phyloP scores from a whole-genome alignment of 2,797 vertebrate species.

The Melanotaenia parkinsoni region DNA sequence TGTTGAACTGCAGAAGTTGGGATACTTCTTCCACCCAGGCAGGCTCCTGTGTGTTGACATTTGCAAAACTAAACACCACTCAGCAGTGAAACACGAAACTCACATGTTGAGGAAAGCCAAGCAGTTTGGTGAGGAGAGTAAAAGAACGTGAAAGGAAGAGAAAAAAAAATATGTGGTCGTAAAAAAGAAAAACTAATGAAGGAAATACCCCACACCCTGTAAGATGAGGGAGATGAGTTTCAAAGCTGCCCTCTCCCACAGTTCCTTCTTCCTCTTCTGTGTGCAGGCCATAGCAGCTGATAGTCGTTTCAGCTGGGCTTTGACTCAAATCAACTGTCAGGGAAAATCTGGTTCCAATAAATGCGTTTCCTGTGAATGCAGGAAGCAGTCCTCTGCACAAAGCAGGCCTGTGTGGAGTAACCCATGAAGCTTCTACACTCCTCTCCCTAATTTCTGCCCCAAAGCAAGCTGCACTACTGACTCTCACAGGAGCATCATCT shows the following conservation, averaged over 20 bases:
- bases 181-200: slow-evolving; percentile 64
- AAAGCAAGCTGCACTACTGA: slow-evolving; percentile 31
- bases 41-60: slow-evolving; percentile 74
- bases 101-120: slow-evolving; percentile 31
- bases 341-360: slow-evolving; percentile 90
- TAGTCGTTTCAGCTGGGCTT: slow-evolving; percentile 71
- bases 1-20: slow-evolving; percentile 27
- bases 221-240: slow-evolving; percentile 76
- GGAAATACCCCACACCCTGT: slow-evolving; percentile 63
- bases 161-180: slow-evolving; percentile 55
- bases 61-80: slow-evolving; percentile 74
- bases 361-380: slow-evolving; percentile 85
- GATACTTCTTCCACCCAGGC: slow-evolving; percentile 56
- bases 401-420: slow-evolving; percentile 74
- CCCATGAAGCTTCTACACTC: slow-evolving; percentile 45
- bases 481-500: background rate
- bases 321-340: slow-evolving; percentile 74
- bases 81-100: slow-evolving; percentile 72
- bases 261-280: slow-evolving; percentile 46
- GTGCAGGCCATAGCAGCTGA: slow-evolving; percentile 58
- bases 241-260: slow-evolving; percentile 62
- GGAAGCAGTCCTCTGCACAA: slow-evolving; percentile 85
- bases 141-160: slow-evolving; percentile 14
- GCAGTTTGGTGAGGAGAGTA: slow-evolving; percentile 33
- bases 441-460: slow-evolving; percentile 46